Percentiles rank a stretch among this genome's conserved stretches.
Conservation (phyloP, 2,888 invertebrate species). For the Mylabris sibirica region DNA sequence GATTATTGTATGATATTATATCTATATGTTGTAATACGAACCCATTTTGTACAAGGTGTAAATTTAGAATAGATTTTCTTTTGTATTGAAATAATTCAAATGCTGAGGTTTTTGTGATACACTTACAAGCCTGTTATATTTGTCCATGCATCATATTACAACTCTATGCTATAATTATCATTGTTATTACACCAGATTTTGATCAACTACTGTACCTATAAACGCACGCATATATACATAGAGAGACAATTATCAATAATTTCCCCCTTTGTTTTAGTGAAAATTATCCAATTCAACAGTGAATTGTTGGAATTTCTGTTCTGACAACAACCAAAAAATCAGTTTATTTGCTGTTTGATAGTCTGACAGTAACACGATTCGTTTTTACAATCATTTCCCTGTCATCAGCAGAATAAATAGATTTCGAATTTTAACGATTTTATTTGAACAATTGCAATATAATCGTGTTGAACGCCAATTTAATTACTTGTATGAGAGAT, state of each 20-base stretch:
- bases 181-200: background rate
- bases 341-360: slow-evolving; percentile 21
- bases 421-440: slow-evolving; percentile 49
- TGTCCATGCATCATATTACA: slow-evolving; percentile 43
- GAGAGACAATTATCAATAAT: too few species aligned
- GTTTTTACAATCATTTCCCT: slow-evolving; percentile 41
- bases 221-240: too few species aligned
- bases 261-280: too few species aligned
- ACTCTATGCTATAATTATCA: slow-evolving; percentile 10
- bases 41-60: slow-evolving; percentile 46
- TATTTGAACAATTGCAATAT: slow-evolving; percentile 53
- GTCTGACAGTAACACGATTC: slow-evolving; percentile 35
- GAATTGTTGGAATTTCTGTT: background rate
- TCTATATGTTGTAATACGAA: slow-evolving; percentile 40
- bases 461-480: slow-evolving; percentile 53
- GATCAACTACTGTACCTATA: background rate
- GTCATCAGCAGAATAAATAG: slow-evolving; percentile 50
- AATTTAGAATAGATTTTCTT: slow-evolving; percentile 49
- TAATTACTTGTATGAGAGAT: slow-evolving; percentile 26
- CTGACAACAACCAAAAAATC: background rate
- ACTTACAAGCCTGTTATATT: slow-evolving; percentile 47
- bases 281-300: background rate
- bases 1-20: slow-evolving; percentile 46
- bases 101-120: slow-evolving; percentile 50
- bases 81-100: slow-evolving; percentile 46